A percentile compares a stretch with the other conserved stretches of the same genome.
Conservation (phyloP, 2,797 vertebrate genomes). For the Chaunax sp. region DNA sequence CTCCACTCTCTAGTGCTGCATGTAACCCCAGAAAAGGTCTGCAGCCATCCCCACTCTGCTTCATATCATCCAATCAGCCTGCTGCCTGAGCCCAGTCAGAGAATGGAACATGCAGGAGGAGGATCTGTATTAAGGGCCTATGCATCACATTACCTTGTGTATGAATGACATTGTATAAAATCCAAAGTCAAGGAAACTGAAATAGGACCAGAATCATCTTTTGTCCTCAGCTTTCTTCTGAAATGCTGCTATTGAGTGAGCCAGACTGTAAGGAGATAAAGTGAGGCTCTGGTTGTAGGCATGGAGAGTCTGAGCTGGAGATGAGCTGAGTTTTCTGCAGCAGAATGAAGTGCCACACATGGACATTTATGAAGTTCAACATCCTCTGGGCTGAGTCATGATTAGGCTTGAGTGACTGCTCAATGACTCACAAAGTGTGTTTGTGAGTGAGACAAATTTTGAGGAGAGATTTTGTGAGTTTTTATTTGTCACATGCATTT, state of each 20-base stretch:
- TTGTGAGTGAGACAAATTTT: background rate
- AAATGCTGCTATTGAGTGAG: background rate
- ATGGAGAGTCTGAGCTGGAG: background rate
- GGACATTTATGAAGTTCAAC: slow-evolving; percentile 34
- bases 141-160: too few relatives aligned
- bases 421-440: slow-evolving; percentile 19
- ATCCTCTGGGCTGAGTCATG: slow-evolving; percentile 27
- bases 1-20: too few relatives aligned
- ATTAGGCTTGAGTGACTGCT: slow-evolving; percentile 26
- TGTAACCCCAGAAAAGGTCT: too few relatives aligned
- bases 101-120: too few relatives aligned
- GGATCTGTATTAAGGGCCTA: too few relatives aligned
- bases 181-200: too few relatives aligned
- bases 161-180: too few relatives aligned
- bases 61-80: too few relatives aligned
- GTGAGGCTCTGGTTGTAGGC: background rate
- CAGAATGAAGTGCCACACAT: slow-evolving; percentile 33
- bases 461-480: background rate
- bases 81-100: too few relatives aligned
- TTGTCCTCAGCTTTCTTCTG: background rate
- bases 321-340: slow-evolving; percentile 29
- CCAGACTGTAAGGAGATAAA: slow-evolving; percentile 5
- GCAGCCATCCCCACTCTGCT: too few relatives aligned
- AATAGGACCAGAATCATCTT: background rate
- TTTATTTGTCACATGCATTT: slow-evolving; percentile 2